Conservation (phyloP, 2,888 invertebrate genomes). For the Thecocarcelia acutangulata region DNA sequence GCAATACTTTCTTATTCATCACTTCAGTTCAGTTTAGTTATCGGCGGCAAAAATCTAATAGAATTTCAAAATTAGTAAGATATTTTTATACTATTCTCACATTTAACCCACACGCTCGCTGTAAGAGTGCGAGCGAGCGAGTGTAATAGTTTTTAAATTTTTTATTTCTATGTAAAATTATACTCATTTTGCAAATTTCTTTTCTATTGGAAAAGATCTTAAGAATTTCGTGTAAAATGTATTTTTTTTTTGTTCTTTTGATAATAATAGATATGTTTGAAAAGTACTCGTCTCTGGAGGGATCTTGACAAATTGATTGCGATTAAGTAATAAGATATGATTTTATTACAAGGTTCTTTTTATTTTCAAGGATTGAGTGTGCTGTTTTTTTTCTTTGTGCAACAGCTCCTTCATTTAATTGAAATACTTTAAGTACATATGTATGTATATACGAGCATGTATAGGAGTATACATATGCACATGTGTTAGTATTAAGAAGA, state of each 20-base stretch:
- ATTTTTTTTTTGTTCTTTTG: not conserved
- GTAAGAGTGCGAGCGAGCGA: constrained; percentile 38
- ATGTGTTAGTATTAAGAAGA: constrained; percentile 23
- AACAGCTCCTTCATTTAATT: constrained; percentile 33
- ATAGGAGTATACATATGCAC: not conserved
- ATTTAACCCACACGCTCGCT: constrained; percentile 58
- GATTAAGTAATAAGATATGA: constrained; percentile 68
- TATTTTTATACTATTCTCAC: constrained; percentile 19
- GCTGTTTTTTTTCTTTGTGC: constrained; percentile 2
- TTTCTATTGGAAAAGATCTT: constrained; percentile 26
- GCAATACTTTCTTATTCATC: constrained; percentile 22
- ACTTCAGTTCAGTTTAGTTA: too few species aligned
- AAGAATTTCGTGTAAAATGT: constrained; percentile 13
- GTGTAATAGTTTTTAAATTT: too few species aligned
- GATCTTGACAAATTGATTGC: constrained; percentile 67
- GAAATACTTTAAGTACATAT: not conserved
- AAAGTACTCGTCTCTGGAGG: constrained; percentile 2
- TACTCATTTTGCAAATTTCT: constrained; percentile 31
- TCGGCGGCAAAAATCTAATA: constrained; percentile 60
- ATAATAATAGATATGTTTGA: not conserved
- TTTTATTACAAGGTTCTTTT: constrained; percentile 34
- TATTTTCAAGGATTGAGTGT: not conserved
- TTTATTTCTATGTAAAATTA: too few species aligned
- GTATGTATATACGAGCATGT: not conserved
- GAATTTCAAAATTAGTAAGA: constrained; percentile 63